Base-by-base conservation (phyloP, 2,113 vertebrate species). In the Corvus moneduloides region DNA sequence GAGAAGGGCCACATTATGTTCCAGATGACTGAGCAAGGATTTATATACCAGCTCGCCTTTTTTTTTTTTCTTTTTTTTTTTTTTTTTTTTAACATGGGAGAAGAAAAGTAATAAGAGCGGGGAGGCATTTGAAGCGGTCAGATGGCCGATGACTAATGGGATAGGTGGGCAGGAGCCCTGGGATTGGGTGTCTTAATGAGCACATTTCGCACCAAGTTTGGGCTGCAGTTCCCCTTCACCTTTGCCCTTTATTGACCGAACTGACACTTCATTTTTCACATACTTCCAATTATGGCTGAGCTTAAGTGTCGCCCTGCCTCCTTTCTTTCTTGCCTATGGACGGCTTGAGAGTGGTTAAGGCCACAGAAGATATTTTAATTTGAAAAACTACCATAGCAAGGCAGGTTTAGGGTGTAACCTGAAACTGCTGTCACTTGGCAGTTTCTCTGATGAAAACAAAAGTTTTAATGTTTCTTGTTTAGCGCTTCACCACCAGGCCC, bases 211-310 rank as follows among this genome's bases (percentile, higher is more conserved):
- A 97, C 98, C 82, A 97, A 97, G 98, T 99, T 99, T 98, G 98
- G 98, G 98, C 98, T 98, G 98, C 97, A 96, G 98, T 98, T 98
- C 98, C 97, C 98, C 97, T 97, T 98, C 98, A 99, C 99, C 99
- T 99, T 98, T 99, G 98, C 97, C 98, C 99, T 99, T 98, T 99
- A 99, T 99, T 99, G 99, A 99, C 99, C 98, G 97, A 99, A 98
- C 98, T 98, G 98, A 99, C 99, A 99, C 98, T 98, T 99, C 99
- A 99, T 99, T 99, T 99, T 99, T 99, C 98, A 99, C 98, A 98
- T 99, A 98, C 98, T 98, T 99, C 98, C 99, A 99, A 99, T 99
- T 99, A 99, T 98, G 98, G 97, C 96, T 97, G 76, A 78, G 97
- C 97, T 98, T 98, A 98, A 98, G 98, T 96, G 97, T 98, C 75